Base-by-base conservation (phyloP, 1,140 invertebrate species). In the Drosophila ogumai region DNA sequence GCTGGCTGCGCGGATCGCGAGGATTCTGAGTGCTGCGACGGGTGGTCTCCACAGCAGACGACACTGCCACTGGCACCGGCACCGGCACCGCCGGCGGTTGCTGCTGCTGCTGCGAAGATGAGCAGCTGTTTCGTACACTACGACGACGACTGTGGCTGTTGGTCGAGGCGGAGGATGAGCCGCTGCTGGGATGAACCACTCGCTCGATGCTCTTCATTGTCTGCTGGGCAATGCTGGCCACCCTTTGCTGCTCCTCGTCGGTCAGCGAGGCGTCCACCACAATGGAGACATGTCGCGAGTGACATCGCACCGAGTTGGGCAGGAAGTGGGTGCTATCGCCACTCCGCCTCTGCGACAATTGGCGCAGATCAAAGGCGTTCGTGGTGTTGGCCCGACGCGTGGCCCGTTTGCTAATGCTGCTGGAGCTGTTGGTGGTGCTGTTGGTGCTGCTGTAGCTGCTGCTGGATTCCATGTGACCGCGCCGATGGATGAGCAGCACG, bases 1-100 rank as follows among this genome's bases (percentile, higher is more conserved):
- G 85, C 12, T 78, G 67, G 17, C 66, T 93, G 80, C 93, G 95
- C 93, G 94, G 95, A 94, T 93, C 94, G 44, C 95, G 95, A 2
- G 61, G n/a, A 15, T 25, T 46, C 4, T 40, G 50, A 5, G 25
- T 64, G 46, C 28, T 71, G 47, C 54, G 59, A 19, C 65, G 76
- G 19, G 58, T 22, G 6, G 36, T 22, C 10, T 44, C 22, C 13
- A 44, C 9, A 12, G 7, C 8, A 3, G 60, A 22, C 0, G 12
- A 3, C 32, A 25, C 8, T 9, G 32, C 25, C 5, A 25, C 25
- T 28, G 25, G 4, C 47, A 28, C 13, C 7, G 22, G 8, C 13
- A n/a, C 25, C 47, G 47, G 7, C 46, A 12, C 43, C 5, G 17
- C 4, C 9, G 4, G 2, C 17, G 7, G 46, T 22, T 47, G 22